These are phyloP conservation scores for Halichondria panicea DNA, from an alignment of 37 sponge, comb jelly and placozoan species.

Conservation along the genomic window DNA sequence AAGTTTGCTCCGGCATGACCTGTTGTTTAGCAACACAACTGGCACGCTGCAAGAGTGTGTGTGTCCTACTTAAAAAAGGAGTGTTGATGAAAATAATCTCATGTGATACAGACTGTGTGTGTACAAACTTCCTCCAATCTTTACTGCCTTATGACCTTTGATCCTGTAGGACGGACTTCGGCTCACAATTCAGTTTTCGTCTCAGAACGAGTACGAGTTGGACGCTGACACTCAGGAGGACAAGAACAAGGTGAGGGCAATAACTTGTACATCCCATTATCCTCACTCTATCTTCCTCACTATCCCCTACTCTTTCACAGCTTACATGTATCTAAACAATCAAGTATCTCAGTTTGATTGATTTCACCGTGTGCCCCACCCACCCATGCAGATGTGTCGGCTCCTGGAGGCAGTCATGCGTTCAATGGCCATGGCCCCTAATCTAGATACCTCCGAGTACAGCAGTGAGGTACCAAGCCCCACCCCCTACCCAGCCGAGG, in stretches of 20 bases:
- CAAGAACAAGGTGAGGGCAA: slow-evolving; percentile 66
- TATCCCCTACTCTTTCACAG: neutral
- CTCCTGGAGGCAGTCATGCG: slow-evolving; percentile 14
- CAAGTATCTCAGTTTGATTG: neutral
- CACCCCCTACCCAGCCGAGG: no score
- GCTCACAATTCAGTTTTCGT: slow-evolving; percentile 49
- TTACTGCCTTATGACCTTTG: neutral
- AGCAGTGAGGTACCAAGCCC: no score
- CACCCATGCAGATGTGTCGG: slow-evolving; percentile 32
- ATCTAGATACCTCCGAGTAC: neutral
- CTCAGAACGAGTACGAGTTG: slow-evolving; percentile 68
- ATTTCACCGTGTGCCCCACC: neutral
- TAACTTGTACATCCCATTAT: no score
- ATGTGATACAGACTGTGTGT: no score
- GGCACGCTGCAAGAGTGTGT: no score
- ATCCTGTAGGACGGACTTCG: slow-evolving; percentile 56
- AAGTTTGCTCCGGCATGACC: no score
- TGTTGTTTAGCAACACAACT: no score
- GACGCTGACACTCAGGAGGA: slow-evolving; percentile 80
- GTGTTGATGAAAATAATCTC: no score
- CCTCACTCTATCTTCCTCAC: neutral
- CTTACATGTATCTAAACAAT: neutral
- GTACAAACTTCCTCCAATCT: no score
- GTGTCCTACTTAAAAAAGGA: no score
- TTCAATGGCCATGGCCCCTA: neutral